These are phyloP conservation scores for Netelia fuscicornis DNA, from an alignment of 2,888 invertebrate genomes.

Conservation along the genomic window DNA sequence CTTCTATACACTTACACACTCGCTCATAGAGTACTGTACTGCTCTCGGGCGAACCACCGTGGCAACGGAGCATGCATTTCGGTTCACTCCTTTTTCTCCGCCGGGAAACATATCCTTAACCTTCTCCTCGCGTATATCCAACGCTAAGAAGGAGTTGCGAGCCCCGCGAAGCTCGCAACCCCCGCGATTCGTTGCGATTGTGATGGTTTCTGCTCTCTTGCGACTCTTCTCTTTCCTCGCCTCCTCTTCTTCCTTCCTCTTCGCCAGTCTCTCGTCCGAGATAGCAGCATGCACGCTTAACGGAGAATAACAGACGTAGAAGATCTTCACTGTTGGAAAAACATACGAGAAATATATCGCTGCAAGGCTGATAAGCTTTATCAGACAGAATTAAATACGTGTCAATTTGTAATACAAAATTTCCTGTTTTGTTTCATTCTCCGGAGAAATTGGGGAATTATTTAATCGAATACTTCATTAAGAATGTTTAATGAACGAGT, in stretches of 20 bases:
- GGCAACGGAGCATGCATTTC: conserved; percentile 66
- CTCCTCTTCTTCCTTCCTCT: not conserved
- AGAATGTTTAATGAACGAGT: too few relatives aligned
- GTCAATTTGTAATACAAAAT: too few relatives aligned
- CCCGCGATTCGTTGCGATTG: not conserved
- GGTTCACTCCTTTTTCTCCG: conserved; percentile 48
- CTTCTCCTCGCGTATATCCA: conserved; percentile 14
- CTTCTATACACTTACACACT: conserved; percentile 29
- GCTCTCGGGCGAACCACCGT: conserved; percentile 30
- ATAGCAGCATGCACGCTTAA: conserved; percentile 48
- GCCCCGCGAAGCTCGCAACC: not conserved
- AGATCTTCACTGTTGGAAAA: not conserved
- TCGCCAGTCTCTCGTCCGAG: not conserved
- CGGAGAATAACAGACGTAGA: conserved; percentile 19
- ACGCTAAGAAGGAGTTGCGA: conserved; percentile 13
- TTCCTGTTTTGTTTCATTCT: too few relatives aligned
- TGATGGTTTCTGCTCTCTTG: conserved; percentile 14
- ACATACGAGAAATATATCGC: not conserved
- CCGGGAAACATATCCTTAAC: not conserved
- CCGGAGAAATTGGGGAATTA: too few relatives aligned
- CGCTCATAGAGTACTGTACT: conserved; percentile 55
- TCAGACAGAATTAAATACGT: too few relatives aligned
- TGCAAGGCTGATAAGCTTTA: too few relatives aligned
- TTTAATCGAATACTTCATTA: too few relatives aligned
- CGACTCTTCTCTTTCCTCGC: not conserved